Conservation (phyloP, 2,797 vertebrate genomes). For the Morelia viridis region DNA sequence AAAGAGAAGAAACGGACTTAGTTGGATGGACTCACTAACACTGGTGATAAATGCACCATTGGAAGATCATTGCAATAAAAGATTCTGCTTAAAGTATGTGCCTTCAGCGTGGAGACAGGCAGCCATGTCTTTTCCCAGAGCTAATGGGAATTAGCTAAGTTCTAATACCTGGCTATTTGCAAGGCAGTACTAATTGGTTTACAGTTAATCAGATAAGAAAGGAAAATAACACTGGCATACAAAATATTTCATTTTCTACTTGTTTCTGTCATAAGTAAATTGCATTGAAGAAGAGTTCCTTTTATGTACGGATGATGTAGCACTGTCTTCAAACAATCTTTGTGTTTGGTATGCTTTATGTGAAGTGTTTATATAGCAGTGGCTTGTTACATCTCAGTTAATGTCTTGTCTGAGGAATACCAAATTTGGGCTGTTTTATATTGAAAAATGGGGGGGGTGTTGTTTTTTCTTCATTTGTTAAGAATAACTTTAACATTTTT, state of each 20-base stretch:
- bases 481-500: too few species aligned
- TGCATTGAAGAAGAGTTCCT: background rate
- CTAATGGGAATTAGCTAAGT: background rate
- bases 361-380: constrained; percentile 13
- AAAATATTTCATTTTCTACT: background rate
- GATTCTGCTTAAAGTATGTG: background rate
- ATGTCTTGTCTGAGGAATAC: constrained; percentile 36
- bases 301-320: background rate
- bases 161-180: background rate
- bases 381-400: constrained; percentile 38
- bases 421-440: constrained; percentile 6
- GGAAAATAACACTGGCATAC: background rate
- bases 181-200: background rate
- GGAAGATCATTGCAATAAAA: background rate
- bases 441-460: constrained; percentile 2
- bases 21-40: too few species aligned
- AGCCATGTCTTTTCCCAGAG: background rate
- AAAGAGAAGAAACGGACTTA: too few species aligned
- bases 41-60: too few species aligned
- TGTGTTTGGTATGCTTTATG: constrained; percentile 11
- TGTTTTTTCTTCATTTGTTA: constrained; percentile 27
- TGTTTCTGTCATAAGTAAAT: background rate
- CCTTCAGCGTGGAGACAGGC: background rate
- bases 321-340: constrained; percentile 33
- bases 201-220: background rate